These are phyloP conservation scores for Tortricodes alternella DNA, from an alignment of 2,888 invertebrate genomes.

Conservation along the genomic window DNA sequence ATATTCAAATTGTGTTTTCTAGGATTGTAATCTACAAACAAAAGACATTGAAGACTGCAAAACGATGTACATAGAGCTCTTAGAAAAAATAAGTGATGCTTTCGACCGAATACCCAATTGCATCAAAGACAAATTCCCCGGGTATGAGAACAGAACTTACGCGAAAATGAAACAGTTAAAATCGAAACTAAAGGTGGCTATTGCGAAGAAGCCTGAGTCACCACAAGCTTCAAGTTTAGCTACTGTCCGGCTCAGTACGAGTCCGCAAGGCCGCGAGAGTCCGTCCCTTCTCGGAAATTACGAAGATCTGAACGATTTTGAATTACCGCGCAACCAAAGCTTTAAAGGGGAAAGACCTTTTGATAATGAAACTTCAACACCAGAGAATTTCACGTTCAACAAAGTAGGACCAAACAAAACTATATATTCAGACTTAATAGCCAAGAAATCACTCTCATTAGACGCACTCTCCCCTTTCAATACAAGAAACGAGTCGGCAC, in stretches of 20 bases:
- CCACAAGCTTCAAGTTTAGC: slow-evolving; percentile 7
- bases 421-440: slow-evolving; percentile 52
- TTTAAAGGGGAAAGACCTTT: slow-evolving; percentile 12
- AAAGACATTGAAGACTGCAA: slow-evolving; percentile 64
- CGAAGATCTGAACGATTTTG: slow-evolving; percentile 19
- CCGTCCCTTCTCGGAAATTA: slow-evolving; percentile 13
- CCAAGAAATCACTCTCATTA: slow-evolving; percentile 58
- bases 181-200: slow-evolving; percentile 78
- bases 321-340: slow-evolving; percentile 11
- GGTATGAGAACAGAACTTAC: slow-evolving; percentile 82
- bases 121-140: slow-evolving; percentile 83
- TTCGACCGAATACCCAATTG: slow-evolving; percentile 85
- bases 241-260: slow-evolving; percentile 27
- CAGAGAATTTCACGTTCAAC: slow-evolving; percentile 48
- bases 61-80: slow-evolving; percentile 81
- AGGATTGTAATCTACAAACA: slow-evolving; percentile 42
- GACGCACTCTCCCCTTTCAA: slow-evolving; percentile 55
- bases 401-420: slow-evolving; percentile 48
- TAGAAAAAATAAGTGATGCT: slow-evolving; percentile 84
- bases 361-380: slow-evolving; percentile 53
- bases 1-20: slow-evolving; percentile 28
- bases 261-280: slow-evolving; percentile 18
- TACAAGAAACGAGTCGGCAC: too few relatives aligned
- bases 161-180: slow-evolving; percentile 81
- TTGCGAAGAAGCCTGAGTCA: slow-evolving; percentile 66